These are phyloP conservation scores for Drosophila meridionalis DNA, from an alignment of 2,888 invertebrate species.

Conservation along the genomic window DNA sequence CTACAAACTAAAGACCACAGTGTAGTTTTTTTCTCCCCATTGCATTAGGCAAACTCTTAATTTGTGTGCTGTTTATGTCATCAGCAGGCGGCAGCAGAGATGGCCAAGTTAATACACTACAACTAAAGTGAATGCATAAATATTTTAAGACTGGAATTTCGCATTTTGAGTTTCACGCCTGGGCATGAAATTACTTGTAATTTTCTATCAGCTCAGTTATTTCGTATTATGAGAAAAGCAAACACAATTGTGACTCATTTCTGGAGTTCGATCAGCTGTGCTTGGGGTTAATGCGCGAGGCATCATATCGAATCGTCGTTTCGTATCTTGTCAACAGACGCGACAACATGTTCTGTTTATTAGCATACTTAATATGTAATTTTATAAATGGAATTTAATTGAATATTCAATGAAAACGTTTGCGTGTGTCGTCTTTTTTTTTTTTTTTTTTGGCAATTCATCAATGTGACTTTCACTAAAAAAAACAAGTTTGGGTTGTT, in stretches of 20 bases:
- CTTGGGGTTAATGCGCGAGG: slow-evolving; percentile 25
- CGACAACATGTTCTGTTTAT: slow-evolving; percentile 21
- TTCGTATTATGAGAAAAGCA: slow-evolving; percentile 6
- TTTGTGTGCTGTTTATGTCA: slow-evolving; percentile 62
- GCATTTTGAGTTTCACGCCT: slow-evolving; percentile 18
- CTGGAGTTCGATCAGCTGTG: slow-evolving; percentile 13
- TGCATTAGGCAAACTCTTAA: slow-evolving; percentile 60
- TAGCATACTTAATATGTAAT: slow-evolving; percentile 32
- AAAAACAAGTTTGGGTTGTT: slow-evolving; percentile 13
- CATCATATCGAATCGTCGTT: slow-evolving; percentile 9
- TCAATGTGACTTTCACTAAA: slow-evolving; percentile 31
- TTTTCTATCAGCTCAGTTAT: not conserved
- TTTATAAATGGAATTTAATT: slow-evolving; percentile 23
- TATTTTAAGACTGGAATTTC: not conserved
- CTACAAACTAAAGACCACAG: not conserved
- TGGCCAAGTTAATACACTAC: not conserved
- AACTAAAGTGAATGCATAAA: slow-evolving; percentile 10
- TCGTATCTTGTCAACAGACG: slow-evolving; percentile 1
- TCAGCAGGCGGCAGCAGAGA: slow-evolving; percentile 24
- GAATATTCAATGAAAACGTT: slow-evolving; percentile 24
- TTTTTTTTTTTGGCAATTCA: slow-evolving; percentile 21
- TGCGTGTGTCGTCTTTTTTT: slow-evolving; percentile 12
- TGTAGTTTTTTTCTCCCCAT: slow-evolving; percentile 5
- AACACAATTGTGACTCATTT: slow-evolving; percentile 18
- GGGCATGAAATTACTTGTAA: slow-evolving; percentile 2